Evolutionary conservation across 2,888 invertebrate species (phyloP).

Genomic region (Cremastinae sp.): DNA sequence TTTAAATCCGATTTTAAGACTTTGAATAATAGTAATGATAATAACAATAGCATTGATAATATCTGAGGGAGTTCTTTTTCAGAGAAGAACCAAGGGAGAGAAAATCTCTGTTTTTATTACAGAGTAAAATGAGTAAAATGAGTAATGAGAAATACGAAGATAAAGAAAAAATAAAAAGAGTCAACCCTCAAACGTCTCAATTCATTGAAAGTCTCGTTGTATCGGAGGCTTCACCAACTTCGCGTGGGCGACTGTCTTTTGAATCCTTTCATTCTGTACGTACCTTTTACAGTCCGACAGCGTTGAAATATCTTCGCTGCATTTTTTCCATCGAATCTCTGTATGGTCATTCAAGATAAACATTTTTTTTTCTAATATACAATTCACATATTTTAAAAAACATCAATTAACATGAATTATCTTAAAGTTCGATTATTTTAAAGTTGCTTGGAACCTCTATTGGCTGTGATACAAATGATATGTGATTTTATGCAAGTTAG

Average conservation of each 20-base stretch:
- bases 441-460: too few relatives aligned
- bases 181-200: constrained; percentile 60
- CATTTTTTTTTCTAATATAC: too few relatives aligned
- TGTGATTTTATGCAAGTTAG: too few relatives aligned
- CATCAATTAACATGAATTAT: too few relatives aligned
- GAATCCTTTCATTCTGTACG: constrained; percentile 31
- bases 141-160: neutral
- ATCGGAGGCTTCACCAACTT: constrained; percentile 38
- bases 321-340: constrained; percentile 14
- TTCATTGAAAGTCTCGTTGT: constrained; percentile 45
- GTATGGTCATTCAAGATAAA: neutral
- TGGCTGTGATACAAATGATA: too few relatives aligned
- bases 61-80: too few relatives aligned
- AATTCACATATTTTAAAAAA: too few relatives aligned
- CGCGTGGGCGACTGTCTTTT: constrained; percentile 55
- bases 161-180: constrained; percentile 23
- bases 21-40: too few relatives aligned
- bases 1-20: too few relatives aligned
- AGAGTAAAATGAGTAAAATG: neutral
- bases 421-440: too few relatives aligned
- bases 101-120: neutral
- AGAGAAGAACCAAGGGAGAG: too few relatives aligned
- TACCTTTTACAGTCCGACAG: constrained; percentile 19
- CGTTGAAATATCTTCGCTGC: constrained; percentile 34
- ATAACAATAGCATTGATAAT: too few relatives aligned